phyloP scores from a whole-genome alignment of 2,888 invertebrate genomes.

The Torymus aiolomorphi region DNA sequence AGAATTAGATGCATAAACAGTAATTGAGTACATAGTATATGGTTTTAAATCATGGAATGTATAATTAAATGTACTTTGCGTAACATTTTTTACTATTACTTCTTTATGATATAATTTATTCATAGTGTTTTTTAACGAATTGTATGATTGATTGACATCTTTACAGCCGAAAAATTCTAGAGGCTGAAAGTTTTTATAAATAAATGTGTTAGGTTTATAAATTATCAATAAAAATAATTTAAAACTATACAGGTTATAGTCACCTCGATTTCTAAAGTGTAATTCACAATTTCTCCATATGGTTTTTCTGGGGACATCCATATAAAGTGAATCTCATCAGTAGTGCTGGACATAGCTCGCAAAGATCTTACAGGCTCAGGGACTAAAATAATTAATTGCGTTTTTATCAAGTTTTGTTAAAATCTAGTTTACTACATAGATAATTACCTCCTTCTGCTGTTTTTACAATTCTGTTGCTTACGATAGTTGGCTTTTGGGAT shows the following conservation, averaged over 20 bases:
- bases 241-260: neutral
- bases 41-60: conserved; percentile 57
- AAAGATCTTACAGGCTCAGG: conserved; percentile 58
- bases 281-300: conserved; percentile 59
- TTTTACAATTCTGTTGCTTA: conserved; percentile 8
- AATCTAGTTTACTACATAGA: neutral
- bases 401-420: neutral
- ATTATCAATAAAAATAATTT: too few species aligned
- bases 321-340: neutral
- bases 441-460: conserved; percentile 62
- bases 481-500: conserved; percentile 36
- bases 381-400: conserved; percentile 53
- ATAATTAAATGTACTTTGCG: conserved; percentile 13
- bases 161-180: conserved; percentile 48
- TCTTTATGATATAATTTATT: neutral
- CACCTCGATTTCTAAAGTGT: conserved; percentile 61
- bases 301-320: conserved; percentile 61
- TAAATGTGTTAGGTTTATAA: too few species aligned
- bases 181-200: conserved; percentile 37
- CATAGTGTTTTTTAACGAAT: neutral
- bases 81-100: conserved; percentile 6
- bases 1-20: conserved; percentile 58
- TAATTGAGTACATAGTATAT: conserved; percentile 58
- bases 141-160: neutral
- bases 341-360: neutral